Percentiles rank a stretch among this genome's conserved stretches.
Conservation (phyloP, 2,888 invertebrate species). For the Epirrhoe tristata region DNA sequence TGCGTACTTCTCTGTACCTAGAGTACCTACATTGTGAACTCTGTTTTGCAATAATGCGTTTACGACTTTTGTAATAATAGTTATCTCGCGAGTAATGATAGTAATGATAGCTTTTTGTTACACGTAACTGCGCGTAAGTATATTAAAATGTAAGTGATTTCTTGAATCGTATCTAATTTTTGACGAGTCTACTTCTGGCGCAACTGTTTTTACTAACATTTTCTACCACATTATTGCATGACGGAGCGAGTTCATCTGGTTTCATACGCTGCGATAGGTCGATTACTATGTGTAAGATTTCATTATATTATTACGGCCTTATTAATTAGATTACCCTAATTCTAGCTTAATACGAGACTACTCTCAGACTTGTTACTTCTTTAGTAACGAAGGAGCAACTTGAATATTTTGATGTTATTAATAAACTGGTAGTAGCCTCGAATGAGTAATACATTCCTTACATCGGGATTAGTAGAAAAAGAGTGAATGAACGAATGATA, state of each 20-base stretch:
- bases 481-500: too few species aligned
- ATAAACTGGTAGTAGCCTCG: too few species aligned
- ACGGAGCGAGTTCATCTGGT: conserved; percentile 33
- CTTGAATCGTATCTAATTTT: conserved; percentile 28
- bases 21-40: conserved; percentile 33
- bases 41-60: conserved; percentile 39
- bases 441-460: too few species aligned
- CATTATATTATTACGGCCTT: conserved; percentile 31
- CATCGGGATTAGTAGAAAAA: too few species aligned
- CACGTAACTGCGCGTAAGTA: conserved; percentile 25
- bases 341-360: too few species aligned
- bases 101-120: conserved; percentile 25
- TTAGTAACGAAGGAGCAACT: too few species aligned
- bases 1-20: conserved; percentile 39
- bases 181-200: conserved; percentile 31
- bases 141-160: conserved; percentile 16
- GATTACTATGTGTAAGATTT: conserved; percentile 41
- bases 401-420: too few species aligned
- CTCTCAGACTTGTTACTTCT: too few species aligned
- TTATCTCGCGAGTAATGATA: conserved; percentile 22
- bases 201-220: conserved; percentile 27
- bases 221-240: conserved; percentile 34
- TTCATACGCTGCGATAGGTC: conserved; percentile 52
- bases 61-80: conserved; percentile 24
- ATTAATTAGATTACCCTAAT: too few species aligned